Percentiles rank a stretch among this genome's conserved stretches.
Conservation (phyloP, 2,113 vertebrate genomes). For the Prietella phreatophila region DNA sequence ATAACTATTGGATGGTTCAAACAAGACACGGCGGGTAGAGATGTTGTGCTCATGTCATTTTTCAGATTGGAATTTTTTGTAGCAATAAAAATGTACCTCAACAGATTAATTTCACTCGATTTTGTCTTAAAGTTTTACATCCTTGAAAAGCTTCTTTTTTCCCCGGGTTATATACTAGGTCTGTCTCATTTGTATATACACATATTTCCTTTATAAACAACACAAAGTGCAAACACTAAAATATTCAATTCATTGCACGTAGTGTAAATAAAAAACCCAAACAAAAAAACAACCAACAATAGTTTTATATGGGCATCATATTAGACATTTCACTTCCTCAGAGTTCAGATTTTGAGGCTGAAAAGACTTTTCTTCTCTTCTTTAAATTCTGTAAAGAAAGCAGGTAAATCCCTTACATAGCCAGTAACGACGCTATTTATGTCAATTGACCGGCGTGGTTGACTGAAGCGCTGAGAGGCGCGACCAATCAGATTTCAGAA, state of each 20-base stretch:
- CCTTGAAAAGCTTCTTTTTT: background rate
- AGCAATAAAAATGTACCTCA: background rate
- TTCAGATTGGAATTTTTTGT: background rate
- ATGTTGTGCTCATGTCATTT: background rate
- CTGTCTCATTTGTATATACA: no score
- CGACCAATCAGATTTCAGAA: conserved; percentile 69
- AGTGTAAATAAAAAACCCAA: background rate
- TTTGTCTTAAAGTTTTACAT: background rate
- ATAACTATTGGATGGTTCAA: background rate
- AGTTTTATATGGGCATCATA: background rate
- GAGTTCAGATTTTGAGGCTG: background rate
- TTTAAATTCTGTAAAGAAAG: background rate
- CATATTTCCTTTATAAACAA: background rate
- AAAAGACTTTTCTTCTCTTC: background rate
- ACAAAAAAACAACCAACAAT: background rate
- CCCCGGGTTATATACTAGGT: background rate
- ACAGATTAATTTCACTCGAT: background rate
- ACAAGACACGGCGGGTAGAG: background rate
- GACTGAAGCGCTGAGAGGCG: conserved; percentile 63
- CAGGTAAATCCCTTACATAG: background rate
- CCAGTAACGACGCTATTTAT: conserved; percentile 1
- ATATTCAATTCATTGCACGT: background rate
- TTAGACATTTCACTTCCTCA: background rate
- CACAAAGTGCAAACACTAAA: background rate
- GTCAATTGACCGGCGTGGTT: conserved; percentile 62